Evolutionary conservation across 2,888 invertebrate species (phyloP).

Genomic region (Seira musarum): DNA sequence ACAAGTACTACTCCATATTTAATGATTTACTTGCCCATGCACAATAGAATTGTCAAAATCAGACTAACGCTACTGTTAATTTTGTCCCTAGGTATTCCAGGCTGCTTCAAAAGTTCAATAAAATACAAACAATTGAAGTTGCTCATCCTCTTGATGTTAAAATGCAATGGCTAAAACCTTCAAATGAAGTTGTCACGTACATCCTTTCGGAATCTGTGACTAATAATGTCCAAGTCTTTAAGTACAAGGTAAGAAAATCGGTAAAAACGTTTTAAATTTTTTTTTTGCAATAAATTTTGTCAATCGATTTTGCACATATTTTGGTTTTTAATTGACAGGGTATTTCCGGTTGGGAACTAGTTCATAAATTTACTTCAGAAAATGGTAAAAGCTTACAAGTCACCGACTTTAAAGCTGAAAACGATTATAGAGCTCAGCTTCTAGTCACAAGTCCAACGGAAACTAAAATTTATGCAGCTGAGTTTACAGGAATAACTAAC

Average conservation of each 20-base stretch:
- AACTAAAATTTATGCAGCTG: slow-evolving; percentile 45
- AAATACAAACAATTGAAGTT: slow-evolving; percentile 53
- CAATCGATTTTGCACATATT: not conserved
- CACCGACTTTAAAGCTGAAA: slow-evolving; percentile 31
- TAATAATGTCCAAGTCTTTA: slow-evolving; percentile 57
- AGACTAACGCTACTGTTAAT: no score
- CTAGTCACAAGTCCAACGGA: slow-evolving; percentile 34
- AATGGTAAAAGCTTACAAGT: slow-evolving; percentile 31
- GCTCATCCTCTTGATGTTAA: slow-evolving; percentile 42
- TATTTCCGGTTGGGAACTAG: slow-evolving; percentile 44
- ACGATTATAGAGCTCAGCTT: slow-evolving; percentile 44
- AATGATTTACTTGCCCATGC: not conserved
- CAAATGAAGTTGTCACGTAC: slow-evolving; percentile 50
- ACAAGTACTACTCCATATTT: slow-evolving; percentile 42
- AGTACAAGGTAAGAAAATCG: slow-evolving; percentile 49
- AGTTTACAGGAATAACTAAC: slow-evolving; percentile 33
- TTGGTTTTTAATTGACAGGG: slow-evolving; percentile 28
- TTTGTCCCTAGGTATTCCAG: slow-evolving; percentile 45
- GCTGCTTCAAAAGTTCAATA: slow-evolving; percentile 41
- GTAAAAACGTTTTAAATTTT: no score
- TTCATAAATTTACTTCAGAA: slow-evolving; percentile 46
- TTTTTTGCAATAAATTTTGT: not conserved
- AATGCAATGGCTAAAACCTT: slow-evolving; percentile 39
- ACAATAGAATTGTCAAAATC: not conserved
- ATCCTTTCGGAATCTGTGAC: slow-evolving; percentile 26